These are phyloP conservation scores for Seira ritae DNA, from an alignment of 2,888 invertebrate genomes.

Conservation along the genomic window DNA sequence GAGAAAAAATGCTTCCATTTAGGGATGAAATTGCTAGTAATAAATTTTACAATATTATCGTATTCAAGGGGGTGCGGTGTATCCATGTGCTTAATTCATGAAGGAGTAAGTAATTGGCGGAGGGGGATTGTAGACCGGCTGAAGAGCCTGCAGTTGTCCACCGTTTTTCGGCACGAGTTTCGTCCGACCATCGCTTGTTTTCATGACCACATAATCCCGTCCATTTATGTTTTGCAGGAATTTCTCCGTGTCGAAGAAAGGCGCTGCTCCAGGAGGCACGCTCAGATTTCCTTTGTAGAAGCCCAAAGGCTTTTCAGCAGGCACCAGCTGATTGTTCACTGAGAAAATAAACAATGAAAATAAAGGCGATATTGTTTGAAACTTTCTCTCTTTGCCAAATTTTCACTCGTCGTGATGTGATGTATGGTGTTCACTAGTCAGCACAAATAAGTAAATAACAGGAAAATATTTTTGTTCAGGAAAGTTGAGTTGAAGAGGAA, in stretches of 20 bases:
- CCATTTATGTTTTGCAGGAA: slow-evolving; percentile 73
- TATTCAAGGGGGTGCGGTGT: background rate
- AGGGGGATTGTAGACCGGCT: slow-evolving; percentile 72
- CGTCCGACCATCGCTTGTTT: slow-evolving; percentile 73
- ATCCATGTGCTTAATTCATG: slow-evolving; percentile 68
- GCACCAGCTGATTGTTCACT: slow-evolving; percentile 72
- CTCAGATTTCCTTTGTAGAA: slow-evolving; percentile 73
- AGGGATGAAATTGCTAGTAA: slow-evolving; percentile 14
- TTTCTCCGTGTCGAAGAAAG: slow-evolving; percentile 73
- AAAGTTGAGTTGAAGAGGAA: background rate
- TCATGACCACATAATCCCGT: slow-evolving; percentile 73
- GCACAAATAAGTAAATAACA: background rate
- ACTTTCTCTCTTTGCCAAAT: slow-evolving; percentile 25
- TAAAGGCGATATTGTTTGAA: background rate
- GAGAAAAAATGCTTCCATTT: slow-evolving; percentile 17
- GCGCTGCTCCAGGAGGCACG: slow-evolving; percentile 70
- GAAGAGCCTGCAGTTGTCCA: slow-evolving; percentile 72
- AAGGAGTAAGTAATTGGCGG: slow-evolving; percentile 72
- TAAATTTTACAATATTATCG: background rate
- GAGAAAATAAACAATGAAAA: slow-evolving; percentile 34
- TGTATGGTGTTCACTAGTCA: background rate
- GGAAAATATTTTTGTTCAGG: background rate
- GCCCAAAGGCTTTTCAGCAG: slow-evolving; percentile 69
- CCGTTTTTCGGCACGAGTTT: slow-evolving; percentile 73
- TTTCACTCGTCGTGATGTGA: background rate